A percentile compares a stretch with the other conserved stretches of the same genome.
phyloP scores from a whole-genome alignment of 2,888 invertebrate genomes.

The Nephrotoma appendiculata region DNA sequence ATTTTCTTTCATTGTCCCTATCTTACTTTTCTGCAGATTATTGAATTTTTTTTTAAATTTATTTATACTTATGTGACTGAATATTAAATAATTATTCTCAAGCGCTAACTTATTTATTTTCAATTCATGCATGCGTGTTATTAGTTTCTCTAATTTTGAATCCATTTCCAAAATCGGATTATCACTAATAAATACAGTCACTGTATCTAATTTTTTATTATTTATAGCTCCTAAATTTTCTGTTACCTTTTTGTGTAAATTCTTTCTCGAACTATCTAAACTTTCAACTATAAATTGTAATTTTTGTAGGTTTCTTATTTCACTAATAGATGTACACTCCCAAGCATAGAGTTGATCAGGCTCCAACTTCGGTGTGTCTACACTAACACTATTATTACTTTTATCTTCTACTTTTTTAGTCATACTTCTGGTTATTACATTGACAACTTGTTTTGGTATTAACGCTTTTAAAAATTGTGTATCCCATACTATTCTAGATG shows the following conservation, averaged over 20 bases:
- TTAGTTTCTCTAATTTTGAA: not conserved
- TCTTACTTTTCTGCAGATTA: not conserved
- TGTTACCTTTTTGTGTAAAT: not conserved
- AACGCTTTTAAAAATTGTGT: not conserved
- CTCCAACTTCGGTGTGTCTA: not conserved
- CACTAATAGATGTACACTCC: not conserved
- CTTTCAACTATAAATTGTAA: not conserved
- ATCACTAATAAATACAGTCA: not conserved
- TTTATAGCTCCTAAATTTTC: not conserved
- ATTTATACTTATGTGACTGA: not conserved
- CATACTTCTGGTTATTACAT: not conserved
- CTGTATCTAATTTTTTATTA: not conserved
- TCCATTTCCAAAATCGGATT: not conserved
- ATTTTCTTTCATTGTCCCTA: not conserved
- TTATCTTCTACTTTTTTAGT: not conserved
- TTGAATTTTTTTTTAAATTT: not conserved
- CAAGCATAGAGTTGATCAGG: not conserved
- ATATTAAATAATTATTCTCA: not conserved
- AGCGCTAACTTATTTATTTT: not conserved
- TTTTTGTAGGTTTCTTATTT: not conserved
- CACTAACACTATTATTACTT: not conserved
- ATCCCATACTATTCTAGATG: not conserved
- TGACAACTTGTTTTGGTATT: not conserved
- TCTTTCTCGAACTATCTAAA: not conserved
- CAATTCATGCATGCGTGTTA: not conserved